Evolutionary conservation across 1,140 invertebrate species (phyloP).

Genomic region (Panonychus citri): DNA sequence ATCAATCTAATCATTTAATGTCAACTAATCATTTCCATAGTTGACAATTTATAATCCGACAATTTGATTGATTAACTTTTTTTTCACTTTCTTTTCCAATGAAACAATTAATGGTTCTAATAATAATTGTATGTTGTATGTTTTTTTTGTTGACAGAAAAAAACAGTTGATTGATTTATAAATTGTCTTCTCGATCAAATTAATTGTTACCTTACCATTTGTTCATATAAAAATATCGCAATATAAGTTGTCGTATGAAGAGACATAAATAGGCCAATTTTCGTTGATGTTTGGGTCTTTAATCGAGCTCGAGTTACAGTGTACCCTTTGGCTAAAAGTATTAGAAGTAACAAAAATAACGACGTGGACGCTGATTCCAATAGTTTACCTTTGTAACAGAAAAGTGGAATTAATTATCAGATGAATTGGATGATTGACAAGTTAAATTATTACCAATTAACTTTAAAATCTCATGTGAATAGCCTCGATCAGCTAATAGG

Average conservation of each 20-base stretch:
- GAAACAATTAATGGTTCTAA: too few species aligned
- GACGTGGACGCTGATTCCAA: constrained; percentile 44
- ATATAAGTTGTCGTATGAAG: constrained; percentile 42
- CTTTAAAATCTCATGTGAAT: constrained; percentile 30
- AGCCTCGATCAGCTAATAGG: constrained; percentile 41
- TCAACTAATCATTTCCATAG: too few species aligned
- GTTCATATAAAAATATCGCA: constrained; percentile 50
- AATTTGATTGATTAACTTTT: too few species aligned
- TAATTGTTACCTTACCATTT: constrained; percentile 27
- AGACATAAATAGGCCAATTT: constrained; percentile 55
- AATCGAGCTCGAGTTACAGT: constrained; percentile 62
- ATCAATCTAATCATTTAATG: too few species aligned
- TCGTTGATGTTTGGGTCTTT: constrained; percentile 37
- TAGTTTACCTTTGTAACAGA: constrained; percentile 35
- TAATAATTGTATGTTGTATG: too few species aligned
- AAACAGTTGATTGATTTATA: too few species aligned
- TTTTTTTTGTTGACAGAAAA: too few species aligned
- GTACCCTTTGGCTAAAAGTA: constrained; percentile 65
- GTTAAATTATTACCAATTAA: constrained; percentile 30
- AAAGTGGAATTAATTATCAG: constrained; percentile 1
- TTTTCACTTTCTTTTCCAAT: too few species aligned
- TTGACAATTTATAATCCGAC: too few species aligned
- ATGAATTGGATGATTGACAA: constrained; percentile 5
- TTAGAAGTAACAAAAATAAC: constrained; percentile 45
- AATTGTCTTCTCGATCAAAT: constrained; percentile 6